A percentile compares a stretch with the other conserved stretches of the same genome.
phyloP scores from a whole-genome alignment of 2,888 invertebrate species.

The Drosophila engyochracea region DNA sequence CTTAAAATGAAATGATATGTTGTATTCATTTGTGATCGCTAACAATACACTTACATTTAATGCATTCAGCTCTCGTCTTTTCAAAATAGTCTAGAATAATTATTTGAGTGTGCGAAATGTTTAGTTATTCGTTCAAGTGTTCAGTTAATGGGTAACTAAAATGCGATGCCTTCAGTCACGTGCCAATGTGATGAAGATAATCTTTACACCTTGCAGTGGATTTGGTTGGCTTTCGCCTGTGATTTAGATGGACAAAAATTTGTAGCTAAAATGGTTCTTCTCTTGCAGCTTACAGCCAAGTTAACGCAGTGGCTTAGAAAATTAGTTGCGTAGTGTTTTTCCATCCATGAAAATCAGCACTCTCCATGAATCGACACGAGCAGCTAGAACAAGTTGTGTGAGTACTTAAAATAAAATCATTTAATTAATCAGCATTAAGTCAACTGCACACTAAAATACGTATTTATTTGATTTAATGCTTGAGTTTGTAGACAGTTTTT shows the following conservation, averaged over 20 bases:
- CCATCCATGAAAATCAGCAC: constrained; percentile 8
- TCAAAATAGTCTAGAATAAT: neutral
- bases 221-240: neutral
- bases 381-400: constrained; percentile 29
- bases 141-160: constrained; percentile 4
- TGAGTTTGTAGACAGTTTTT: constrained; percentile 7
- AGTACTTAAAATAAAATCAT: constrained; percentile 29
- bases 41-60: too few species aligned
- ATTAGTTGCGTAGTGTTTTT: constrained; percentile 24
- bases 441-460: neutral
- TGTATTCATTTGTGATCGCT: neutral
- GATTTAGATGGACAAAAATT: constrained; percentile 1
- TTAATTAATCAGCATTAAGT: neutral
- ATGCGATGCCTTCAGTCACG: neutral
- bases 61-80: neutral
- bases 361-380: constrained; percentile 23
- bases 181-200: neutral
- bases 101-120: neutral
- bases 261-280: constrained; percentile 55
- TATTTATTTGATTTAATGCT: constrained; percentile 12
- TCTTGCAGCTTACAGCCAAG: constrained; percentile 59
- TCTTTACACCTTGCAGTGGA: neutral
- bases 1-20: neutral
- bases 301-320: constrained; percentile 30
- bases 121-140: neutral